Evolutionary conservation across 1,140 invertebrate genomes (phyloP).

Genomic region (Maconellicoccus hirsutus): DNA sequence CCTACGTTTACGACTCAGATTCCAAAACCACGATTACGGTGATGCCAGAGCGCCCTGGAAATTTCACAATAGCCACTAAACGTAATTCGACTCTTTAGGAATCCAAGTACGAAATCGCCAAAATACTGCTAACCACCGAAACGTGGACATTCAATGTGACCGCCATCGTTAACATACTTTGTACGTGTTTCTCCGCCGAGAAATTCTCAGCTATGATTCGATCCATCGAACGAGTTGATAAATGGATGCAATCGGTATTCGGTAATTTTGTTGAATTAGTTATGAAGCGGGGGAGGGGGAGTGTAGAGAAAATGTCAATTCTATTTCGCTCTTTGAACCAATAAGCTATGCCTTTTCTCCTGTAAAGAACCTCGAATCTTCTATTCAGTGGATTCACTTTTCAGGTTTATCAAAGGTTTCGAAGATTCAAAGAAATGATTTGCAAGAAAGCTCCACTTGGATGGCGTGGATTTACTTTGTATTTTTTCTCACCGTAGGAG

Average conservation of each 20-base stretch:
- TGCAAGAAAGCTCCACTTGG: not conserved
- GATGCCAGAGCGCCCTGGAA: too few relatives aligned
- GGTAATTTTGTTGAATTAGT: too few relatives aligned
- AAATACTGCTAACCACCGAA: not conserved
- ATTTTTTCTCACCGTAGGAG: not conserved
- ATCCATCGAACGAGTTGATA: not conserved
- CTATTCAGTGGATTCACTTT: not conserved
- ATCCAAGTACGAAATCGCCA: constrained; percentile 1
- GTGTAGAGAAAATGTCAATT: too few relatives aligned
- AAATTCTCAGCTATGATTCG: not conserved
- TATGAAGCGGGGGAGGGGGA: too few relatives aligned
- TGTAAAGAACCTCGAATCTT: too few relatives aligned
- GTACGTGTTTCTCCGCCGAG: not conserved
- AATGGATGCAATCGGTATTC: not conserved
- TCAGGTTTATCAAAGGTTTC: not conserved
- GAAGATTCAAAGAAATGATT: not conserved
- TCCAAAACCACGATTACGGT: not conserved
- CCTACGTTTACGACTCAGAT: not conserved
- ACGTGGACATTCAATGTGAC: constrained; percentile 5
- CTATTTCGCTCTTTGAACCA: too few relatives aligned
- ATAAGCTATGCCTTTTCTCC: too few relatives aligned
- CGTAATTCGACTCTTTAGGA: not conserved
- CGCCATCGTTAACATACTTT: not conserved
- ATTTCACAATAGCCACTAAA: too few relatives aligned
- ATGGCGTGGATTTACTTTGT: not conserved